A percentile compares a stretch with the other conserved stretches of the same genome.
These are phyloP conservation scores for Gracilinanus agilis DNA, from an alignment of 2,113 vertebrate species.

Conservation along the genomic window DNA sequence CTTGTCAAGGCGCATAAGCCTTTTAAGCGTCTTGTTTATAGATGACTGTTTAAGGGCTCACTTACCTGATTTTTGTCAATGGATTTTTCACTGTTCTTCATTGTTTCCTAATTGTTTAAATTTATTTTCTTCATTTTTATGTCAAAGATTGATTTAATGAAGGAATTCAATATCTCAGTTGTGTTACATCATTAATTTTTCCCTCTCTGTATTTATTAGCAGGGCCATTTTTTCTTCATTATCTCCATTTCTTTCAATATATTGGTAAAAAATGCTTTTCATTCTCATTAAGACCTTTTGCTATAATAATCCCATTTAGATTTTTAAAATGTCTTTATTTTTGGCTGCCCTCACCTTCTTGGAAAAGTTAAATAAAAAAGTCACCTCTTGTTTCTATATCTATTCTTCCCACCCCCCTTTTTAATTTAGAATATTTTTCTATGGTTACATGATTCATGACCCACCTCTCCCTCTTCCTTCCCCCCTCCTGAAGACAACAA, in stretches of 20 bases:
- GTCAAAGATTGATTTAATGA: slow-evolving; percentile 14
- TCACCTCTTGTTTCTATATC: slow-evolving; percentile 17
- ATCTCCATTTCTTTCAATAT: slow-evolving; percentile 43
- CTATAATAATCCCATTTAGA: slow-evolving; percentile 56
- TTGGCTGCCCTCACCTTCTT: slow-evolving; percentile 39
- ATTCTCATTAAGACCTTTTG: slow-evolving; percentile 58
- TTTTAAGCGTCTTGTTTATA: slow-evolving; percentile 15
- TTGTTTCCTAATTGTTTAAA: slow-evolving; percentile 50
- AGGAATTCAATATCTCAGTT: slow-evolving; percentile 46
- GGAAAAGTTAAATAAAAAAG: slow-evolving; percentile 36
- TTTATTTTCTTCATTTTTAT: slow-evolving; percentile 42
- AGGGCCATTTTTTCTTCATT: slow-evolving; percentile 40
- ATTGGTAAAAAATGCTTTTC: slow-evolving; percentile 39
- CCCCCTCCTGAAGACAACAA: too few species aligned
- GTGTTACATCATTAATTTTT: slow-evolving; percentile 52
- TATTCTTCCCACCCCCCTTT: too few species aligned
- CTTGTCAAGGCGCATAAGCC: not conserved
- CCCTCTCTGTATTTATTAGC: slow-evolving; percentile 28
- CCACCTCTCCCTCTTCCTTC: too few species aligned
- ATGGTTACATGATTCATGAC: too few species aligned
- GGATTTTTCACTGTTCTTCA: slow-evolving; percentile 16
- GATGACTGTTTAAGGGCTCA: slow-evolving; percentile 25
- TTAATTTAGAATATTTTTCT: too few species aligned
- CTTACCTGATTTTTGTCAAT: not conserved
- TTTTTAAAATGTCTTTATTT: slow-evolving; percentile 46